Conservation (phyloP, 2,797 vertebrate genomes). For the Mormyrus proboscirostris region DNA sequence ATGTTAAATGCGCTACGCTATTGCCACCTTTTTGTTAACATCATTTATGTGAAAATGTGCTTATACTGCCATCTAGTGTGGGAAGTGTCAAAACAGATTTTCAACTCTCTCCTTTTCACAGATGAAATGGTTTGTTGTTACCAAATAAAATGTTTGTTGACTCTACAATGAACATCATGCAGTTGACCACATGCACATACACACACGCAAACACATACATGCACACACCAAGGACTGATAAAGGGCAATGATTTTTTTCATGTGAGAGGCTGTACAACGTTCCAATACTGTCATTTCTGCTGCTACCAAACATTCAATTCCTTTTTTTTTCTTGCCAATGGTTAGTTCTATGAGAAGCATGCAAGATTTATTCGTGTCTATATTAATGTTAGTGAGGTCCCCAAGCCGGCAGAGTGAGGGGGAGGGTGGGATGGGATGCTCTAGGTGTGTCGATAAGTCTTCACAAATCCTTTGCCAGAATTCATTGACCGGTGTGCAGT, state of each 20-base stretch:
- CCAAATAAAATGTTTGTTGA: background rate
- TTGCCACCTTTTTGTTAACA: background rate
- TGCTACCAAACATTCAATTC: background rate
- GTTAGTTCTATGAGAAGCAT: too few relatives aligned
- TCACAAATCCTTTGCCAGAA: too few relatives aligned
- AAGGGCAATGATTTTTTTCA: background rate
- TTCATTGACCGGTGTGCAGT: too few relatives aligned
- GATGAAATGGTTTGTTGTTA: background rate
- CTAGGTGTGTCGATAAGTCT: too few relatives aligned
- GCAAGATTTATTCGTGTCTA: too few relatives aligned
- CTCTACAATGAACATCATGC: background rate
- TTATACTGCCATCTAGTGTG: conserved; percentile 23
- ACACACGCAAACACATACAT: background rate
- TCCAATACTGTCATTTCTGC: background rate
- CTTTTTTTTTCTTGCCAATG: too few relatives aligned
- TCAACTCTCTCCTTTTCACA: background rate
- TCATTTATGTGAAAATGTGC: background rate
- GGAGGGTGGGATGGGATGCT: too few relatives aligned
- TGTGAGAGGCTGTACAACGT: background rate
- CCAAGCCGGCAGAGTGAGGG: too few relatives aligned
- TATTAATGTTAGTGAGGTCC: too few relatives aligned
- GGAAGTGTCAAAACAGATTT: background rate
- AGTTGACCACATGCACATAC: background rate
- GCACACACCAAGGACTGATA: background rate
- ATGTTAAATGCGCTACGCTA: background rate